phyloP scores from a whole-genome alignment of 2,888 invertebrate species.

The Brassicogethes aeneus region DNA sequence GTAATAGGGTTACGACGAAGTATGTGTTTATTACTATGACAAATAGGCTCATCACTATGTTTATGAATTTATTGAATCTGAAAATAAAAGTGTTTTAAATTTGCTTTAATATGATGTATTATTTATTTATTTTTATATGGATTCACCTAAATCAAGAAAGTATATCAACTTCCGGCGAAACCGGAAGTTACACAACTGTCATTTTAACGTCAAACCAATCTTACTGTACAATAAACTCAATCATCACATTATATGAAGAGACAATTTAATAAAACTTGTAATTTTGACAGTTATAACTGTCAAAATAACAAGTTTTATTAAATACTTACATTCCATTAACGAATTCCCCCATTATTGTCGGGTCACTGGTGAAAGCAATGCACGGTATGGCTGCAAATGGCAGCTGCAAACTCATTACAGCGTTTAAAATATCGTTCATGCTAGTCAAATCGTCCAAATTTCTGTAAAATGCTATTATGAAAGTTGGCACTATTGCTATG shows the following conservation, averaged over 20 bases:
- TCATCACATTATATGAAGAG: too few relatives aligned
- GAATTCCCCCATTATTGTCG: constrained; percentile 76
- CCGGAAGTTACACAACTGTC: too few relatives aligned
- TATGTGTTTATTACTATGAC: constrained; percentile 74
- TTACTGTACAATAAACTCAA: too few relatives aligned
- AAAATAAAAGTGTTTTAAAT: constrained; percentile 34
- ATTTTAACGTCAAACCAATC: too few relatives aligned
- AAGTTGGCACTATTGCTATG: constrained; percentile 70
- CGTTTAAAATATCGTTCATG: constrained; percentile 82
- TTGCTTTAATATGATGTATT: too few relatives aligned
- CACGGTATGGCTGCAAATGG: constrained; percentile 83
- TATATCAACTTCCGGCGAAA: too few relatives aligned
- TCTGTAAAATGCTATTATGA: constrained; percentile 59
- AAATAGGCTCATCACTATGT: constrained; percentile 55
- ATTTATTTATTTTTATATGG: too few relatives aligned
- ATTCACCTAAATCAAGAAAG: too few relatives aligned
- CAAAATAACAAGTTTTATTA: too few relatives aligned
- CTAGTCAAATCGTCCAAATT: constrained; percentile 59
- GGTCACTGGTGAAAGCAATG: constrained; percentile 75
- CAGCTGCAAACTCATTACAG: constrained; percentile 77
- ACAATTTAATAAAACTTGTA: too few relatives aligned
- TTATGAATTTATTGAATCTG: constrained; percentile 60
- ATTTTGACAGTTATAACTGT: too few relatives aligned
- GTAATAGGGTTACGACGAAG: constrained; percentile 59
- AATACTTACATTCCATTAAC: constrained; percentile 62